Evolutionary conservation across 2,888 invertebrate species (phyloP), one percentile per base, ranked within the genome.

Genomic region (Andrena trimmerana): DNA sequence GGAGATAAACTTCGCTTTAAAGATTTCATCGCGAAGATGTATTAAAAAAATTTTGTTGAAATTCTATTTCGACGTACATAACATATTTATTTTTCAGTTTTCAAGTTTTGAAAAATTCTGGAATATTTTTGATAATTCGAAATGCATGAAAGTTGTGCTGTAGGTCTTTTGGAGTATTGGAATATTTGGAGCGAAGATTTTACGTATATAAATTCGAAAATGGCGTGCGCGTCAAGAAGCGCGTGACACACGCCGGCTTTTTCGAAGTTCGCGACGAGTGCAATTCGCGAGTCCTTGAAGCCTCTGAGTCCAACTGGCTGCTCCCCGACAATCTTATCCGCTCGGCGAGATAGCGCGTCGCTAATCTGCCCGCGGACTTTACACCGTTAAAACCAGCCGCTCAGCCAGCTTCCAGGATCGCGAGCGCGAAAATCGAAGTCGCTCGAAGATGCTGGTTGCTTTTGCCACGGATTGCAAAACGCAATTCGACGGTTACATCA

Each of bases 331-430:
- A 92, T 92, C 92, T 92, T 92, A 92, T 92, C 92, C 92, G 83
- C 78, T 84, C 74, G 83, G 75, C 78, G 86, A 87, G 92, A 92
- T 92, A 92, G 88, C 90, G 83, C 83, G 79, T 77, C 83, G 87
- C 87, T 91, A 92, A 92, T 92, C 92, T 91, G 78, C 70, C 42
- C 76, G 85, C 85, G 90, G 90, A 92, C 92, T 92, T 92, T 91
- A 90, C 84, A 88, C 90, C 77, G 83, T 67, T 88, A 74, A 80
- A 88, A 72, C 83, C 63, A 67, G 73, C 76, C 20, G 63, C 73
- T 81, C 86, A 62, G 62, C 66, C 85, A 82, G 82, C 81, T 78
- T 89, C 85, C 88, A 89, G 89, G 86, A 85, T 83, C 81, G 78
- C 27, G 57, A 85, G 83, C 83, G 79, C 62, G 66, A 63, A 83